Conservation (phyloP, 92 coral and sea anemone species). For the Paramuricea clavata region DNA sequence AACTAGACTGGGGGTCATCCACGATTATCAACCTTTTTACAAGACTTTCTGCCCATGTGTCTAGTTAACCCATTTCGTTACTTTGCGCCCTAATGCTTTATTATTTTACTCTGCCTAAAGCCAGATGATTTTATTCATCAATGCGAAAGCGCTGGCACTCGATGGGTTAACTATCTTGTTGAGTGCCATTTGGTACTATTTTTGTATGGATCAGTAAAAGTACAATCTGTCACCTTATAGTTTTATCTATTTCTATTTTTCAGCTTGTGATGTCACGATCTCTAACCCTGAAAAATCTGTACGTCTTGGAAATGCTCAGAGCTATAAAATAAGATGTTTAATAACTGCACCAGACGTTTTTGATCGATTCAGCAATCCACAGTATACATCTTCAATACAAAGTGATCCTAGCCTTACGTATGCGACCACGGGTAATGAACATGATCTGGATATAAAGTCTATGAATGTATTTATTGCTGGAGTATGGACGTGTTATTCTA, state of each 20-base stretch:
- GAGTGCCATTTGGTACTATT: too few relatives aligned
- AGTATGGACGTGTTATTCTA: conserved; percentile 19
- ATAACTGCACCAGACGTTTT: conserved; percentile 26
- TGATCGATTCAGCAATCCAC: conserved; percentile 8
- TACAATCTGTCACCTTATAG: too few relatives aligned
- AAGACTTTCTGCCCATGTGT: too few relatives aligned
- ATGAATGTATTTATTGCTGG: conserved; percentile 14
- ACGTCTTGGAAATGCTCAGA: background rate
- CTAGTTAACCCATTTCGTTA: too few relatives aligned
- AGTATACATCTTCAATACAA: background rate
- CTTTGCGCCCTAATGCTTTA: too few relatives aligned
- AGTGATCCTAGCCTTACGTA: background rate
- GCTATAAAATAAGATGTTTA: background rate
- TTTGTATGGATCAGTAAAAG: too few relatives aligned
- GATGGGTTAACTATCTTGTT: too few relatives aligned
- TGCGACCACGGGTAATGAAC: background rate
- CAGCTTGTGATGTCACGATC: background rate
- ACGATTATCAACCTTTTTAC: too few relatives aligned
- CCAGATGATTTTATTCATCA: too few relatives aligned
- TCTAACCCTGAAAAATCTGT: background rate
- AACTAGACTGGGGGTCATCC: too few relatives aligned
- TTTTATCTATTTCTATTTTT: background rate
- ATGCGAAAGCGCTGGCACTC: too few relatives aligned
- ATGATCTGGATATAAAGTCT: background rate
- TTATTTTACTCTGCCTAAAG: too few relatives aligned